Evolutionary conservation across 1,140 invertebrate genomes (phyloP).

Genomic region (Nylanderia fulva): DNA sequence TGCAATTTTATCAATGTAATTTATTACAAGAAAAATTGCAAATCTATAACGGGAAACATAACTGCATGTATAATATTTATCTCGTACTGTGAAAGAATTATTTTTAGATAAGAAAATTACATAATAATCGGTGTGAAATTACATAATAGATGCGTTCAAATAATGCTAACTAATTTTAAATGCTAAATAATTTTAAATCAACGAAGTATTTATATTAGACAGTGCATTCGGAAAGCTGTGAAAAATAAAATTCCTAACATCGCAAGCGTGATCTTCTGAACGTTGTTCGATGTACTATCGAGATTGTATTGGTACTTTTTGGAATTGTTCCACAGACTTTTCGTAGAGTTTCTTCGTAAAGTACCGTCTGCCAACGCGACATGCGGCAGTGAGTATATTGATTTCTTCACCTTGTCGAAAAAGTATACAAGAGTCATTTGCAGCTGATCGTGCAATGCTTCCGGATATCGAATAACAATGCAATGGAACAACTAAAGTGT

Average conservation of each 20-base stretch:
- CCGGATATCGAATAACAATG: constrained; percentile 24
- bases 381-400: constrained; percentile 16
- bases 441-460: constrained; percentile 24
- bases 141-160: not conserved
- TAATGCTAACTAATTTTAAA: no score
- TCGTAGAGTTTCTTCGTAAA: constrained; percentile 29
- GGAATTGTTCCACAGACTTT: constrained; percentile 9
- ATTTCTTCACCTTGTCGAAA: constrained; percentile 14
- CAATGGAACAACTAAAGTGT: constrained; percentile 21
- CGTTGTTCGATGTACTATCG: not conserved
- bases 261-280: not conserved
- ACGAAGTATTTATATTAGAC: not conserved
- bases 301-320: constrained; percentile 29
- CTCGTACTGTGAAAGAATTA: no score
- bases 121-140: no score
- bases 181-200: not conserved
- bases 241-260: constrained; percentile 29
- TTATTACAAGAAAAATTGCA: not conserved
- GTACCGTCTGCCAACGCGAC: constrained; percentile 13
- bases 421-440: constrained; percentile 42
- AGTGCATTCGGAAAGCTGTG: not conserved
- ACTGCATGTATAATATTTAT: not conserved
- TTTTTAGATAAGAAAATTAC: no score
- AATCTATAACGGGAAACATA: not conserved
- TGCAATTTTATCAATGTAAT: not conserved